Percentiles rank a stretch among this genome's conserved stretches.
These are phyloP conservation scores for Orthosia gracilis DNA, from an alignment of 2,888 invertebrate species.

Conservation along the genomic window DNA sequence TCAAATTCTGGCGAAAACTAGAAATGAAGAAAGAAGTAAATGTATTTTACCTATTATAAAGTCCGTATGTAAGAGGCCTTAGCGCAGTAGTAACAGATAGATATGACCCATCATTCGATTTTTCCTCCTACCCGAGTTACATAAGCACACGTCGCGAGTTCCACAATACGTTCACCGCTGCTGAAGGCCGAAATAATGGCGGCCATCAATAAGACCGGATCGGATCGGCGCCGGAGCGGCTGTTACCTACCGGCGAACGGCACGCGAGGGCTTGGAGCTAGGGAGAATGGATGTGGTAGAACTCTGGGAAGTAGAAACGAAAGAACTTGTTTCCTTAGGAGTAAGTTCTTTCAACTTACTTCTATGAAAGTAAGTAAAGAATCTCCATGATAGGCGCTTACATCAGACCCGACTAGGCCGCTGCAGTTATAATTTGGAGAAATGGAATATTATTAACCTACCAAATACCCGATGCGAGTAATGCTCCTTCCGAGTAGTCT, in stretches of 20 bases:
- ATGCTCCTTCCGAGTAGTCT: no score
- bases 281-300: slow-evolving; percentile 24
- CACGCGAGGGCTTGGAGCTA: slow-evolving; percentile 53
- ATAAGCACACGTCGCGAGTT: slow-evolving; percentile 45
- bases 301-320: neutral
- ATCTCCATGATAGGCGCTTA: no score
- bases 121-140: slow-evolving; percentile 27
- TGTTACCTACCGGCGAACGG: slow-evolving; percentile 42
- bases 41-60: no score
- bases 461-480: no score
- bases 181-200: slow-evolving; percentile 59
- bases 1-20: no score
- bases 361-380: no score
- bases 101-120: slow-evolving; percentile 18
- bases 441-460: no score
- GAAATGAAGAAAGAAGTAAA: no score
- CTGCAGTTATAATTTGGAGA: no score
- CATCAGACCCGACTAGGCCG: no score
- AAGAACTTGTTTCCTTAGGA: no score
- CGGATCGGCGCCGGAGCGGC: slow-evolving; percentile 51
- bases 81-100: neutral
- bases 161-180: slow-evolving; percentile 49
- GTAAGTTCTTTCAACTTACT: no score
- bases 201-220: slow-evolving; percentile 61
- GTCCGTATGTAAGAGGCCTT: neutral